A percentile compares a stretch with the other conserved stretches of the same genome.
phyloP scores from a whole-genome alignment of 1,140 invertebrate genomes.

The Carcinoscorpius rotundicauda region DNA sequence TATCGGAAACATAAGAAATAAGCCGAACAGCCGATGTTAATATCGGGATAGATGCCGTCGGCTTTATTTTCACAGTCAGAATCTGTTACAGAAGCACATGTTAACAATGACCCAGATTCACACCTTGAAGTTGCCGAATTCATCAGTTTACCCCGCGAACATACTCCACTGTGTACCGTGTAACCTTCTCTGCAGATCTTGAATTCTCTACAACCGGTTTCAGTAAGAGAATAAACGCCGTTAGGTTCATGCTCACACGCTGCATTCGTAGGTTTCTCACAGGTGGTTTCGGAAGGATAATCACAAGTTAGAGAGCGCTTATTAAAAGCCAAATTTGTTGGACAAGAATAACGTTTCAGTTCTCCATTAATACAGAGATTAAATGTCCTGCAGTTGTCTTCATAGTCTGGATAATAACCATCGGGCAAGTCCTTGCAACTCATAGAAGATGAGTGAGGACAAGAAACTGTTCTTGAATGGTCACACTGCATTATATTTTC shows the following conservation, averaged over 20 bases:
- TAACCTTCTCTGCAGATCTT: constrained; percentile 43
- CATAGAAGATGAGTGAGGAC: constrained; percentile 1
- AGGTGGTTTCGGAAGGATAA: not conserved
- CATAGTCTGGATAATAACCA: constrained; percentile 34
- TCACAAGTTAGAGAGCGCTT: constrained; percentile 12
- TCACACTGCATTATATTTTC: constrained; percentile 10
- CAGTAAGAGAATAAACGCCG: constrained; percentile 34
- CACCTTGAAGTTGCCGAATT: constrained; percentile 38
- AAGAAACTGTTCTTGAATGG: not conserved
- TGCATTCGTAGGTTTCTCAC: not conserved
- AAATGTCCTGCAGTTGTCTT: constrained; percentile 13
- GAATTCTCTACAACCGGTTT: constrained; percentile 42
- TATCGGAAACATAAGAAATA: constrained; percentile 43
- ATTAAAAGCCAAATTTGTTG: constrained; percentile 19
- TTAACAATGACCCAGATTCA: constrained; percentile 24
- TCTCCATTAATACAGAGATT: constrained; percentile 14
- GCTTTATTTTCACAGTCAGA: constrained; percentile 23
- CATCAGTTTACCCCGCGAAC: constrained; percentile 40
- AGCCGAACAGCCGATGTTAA: constrained; percentile 38
- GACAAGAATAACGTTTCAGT: constrained; percentile 18
- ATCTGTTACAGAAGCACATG: constrained; percentile 21
- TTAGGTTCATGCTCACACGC: constrained; percentile 14
- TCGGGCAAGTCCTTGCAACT: constrained; percentile 36
- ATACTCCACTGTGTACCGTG: constrained; percentile 40
- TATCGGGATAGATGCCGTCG: constrained; percentile 42